These are phyloP conservation scores for Dendrolimus houi DNA, from an alignment of 2,888 invertebrate species.

Conservation along the genomic window DNA sequence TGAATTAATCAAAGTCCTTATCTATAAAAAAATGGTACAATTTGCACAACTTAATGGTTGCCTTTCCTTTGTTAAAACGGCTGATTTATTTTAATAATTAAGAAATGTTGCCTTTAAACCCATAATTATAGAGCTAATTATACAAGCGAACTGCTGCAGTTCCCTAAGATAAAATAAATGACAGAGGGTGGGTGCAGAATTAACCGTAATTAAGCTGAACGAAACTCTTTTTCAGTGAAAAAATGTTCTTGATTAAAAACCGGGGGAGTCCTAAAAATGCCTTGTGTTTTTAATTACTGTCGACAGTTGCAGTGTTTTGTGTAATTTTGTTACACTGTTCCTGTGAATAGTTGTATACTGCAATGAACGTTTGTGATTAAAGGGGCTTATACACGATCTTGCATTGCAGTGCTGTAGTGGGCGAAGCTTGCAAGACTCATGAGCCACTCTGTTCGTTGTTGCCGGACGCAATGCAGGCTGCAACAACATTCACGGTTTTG, in stretches of 20 bases:
- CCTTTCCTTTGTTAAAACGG: neutral
- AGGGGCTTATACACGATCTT: no score
- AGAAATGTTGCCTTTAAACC: slow-evolving; percentile 26
- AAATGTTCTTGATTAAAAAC: slow-evolving; percentile 60
- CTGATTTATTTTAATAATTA: slow-evolving; percentile 13
- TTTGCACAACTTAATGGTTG: no score
- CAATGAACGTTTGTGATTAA: no score
- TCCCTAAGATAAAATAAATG: slow-evolving; percentile 40
- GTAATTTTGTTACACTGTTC: neutral
- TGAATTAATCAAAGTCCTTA: no score
- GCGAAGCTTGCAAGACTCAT: no score
- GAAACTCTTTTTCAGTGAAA: slow-evolving; percentile 47
- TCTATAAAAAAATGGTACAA: no score
- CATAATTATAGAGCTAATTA: slow-evolving; percentile 40
- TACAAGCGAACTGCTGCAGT: slow-evolving; percentile 33
- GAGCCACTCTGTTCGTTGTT: no score
- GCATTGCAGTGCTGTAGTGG: no score
- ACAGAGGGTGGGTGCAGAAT: slow-evolving; percentile 35
- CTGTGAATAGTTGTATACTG: no score
- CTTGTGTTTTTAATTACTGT: slow-evolving; percentile 55
- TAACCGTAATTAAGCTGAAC: slow-evolving; percentile 55
- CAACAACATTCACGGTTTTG: no score
- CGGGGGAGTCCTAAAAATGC: slow-evolving; percentile 43
- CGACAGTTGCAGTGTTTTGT: slow-evolving; percentile 3
- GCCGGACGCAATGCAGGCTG: no score